Evolutionary conservation across 2,888 invertebrate genomes (phyloP).

Genomic region (Caenorhabditis sinica): DNA sequence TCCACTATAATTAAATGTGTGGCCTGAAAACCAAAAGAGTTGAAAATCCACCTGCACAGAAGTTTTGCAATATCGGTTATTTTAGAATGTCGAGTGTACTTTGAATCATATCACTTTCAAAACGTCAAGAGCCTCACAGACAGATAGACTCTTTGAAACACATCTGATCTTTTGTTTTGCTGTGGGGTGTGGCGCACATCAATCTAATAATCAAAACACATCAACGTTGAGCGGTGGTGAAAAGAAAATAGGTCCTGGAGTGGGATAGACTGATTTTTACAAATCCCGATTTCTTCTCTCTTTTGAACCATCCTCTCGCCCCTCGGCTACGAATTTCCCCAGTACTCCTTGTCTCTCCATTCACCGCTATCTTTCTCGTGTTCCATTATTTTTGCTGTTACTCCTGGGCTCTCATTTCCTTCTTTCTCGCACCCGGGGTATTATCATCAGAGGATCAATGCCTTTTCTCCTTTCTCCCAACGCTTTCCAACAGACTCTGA

Average conservation of each 20-base stretch:
- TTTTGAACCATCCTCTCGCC: conserved; percentile 58
- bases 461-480: conserved; percentile 17
- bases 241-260: conserved; percentile 5
- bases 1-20: no score
- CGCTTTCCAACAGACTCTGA: conserved; percentile 34
- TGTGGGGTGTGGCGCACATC: conserved; percentile 56
- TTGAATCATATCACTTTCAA: neutral
- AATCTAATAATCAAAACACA: conserved; percentile 65
- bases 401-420: conserved; percentile 57
- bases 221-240: conserved; percentile 26
- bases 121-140: neutral
- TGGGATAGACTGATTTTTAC: conserved; percentile 54
- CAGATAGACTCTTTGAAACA: conserved; percentile 35
- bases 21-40: no score
- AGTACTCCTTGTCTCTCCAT: conserved; percentile 38
- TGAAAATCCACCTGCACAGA: no score
- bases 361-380: conserved; percentile 51
- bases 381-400: conserved; percentile 62
- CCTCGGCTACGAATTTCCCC: conserved; percentile 43
- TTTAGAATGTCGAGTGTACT: neutral
- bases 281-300: conserved; percentile 49
- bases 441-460: conserved; percentile 59
- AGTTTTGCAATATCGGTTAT: no score
- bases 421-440: conserved; percentile 52
- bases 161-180: conserved; percentile 51